Evolutionary conservation across 2,113 vertebrate genomes (phyloP).

Genomic region (Oceanodroma tethys): DNA sequence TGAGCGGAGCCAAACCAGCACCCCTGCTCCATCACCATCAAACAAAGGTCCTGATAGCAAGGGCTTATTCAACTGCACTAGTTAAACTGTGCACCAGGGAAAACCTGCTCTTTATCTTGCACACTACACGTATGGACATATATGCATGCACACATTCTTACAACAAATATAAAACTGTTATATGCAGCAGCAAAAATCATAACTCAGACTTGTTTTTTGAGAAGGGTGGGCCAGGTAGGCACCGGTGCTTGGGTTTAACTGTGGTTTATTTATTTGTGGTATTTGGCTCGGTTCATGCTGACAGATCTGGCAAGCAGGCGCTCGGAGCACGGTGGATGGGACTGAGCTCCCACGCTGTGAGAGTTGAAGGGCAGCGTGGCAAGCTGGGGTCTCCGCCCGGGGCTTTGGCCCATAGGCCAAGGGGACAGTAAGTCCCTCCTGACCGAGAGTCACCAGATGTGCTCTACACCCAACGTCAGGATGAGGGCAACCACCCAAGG

Average conservation of each 20-base stretch:
- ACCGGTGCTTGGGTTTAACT: neutral
- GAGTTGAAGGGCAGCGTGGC: accelerated
- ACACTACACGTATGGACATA: too few species aligned
- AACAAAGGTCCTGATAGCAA: neutral
- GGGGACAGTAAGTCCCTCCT: neutral
- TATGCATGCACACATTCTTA: neutral
- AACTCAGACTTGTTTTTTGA: neutral
- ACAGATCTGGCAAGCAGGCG: neutral
- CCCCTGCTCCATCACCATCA: neutral
- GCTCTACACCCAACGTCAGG: neutral
- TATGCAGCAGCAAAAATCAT: accelerated
- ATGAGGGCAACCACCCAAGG: neutral
- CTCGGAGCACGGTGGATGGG: accelerated
- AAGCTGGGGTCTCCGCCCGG: neutral
- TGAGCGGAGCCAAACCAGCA: neutral
- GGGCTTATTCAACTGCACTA: neutral
- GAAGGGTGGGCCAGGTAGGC: neutral
- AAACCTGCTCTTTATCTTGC: neutral
- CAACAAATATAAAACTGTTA: neutral
- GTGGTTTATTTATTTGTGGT: neutral
- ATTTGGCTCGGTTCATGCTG: neutral
- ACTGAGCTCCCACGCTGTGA: neutral
- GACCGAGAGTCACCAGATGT: neutral
- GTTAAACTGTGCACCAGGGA: neutral
- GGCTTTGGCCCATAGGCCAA: neutral